Percentiles rank a stretch among this genome's conserved stretches.
Evolutionary conservation across 2,888 invertebrate species (phyloP).

Genomic region (Caenorhabditis japonica): DNA sequence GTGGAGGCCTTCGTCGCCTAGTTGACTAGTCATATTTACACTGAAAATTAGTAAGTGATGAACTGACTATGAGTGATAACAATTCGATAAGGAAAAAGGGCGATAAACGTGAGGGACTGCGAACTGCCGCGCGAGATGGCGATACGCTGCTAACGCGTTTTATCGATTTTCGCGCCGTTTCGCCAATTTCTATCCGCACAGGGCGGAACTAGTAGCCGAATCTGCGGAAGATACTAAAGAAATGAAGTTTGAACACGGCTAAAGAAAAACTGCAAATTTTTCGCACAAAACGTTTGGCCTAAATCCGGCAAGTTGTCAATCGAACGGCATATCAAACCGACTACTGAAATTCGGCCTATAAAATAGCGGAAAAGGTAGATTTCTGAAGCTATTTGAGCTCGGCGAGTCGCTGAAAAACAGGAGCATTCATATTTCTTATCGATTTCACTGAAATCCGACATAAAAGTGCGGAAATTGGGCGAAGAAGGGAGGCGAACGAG

Average conservation of each 20-base stretch:
- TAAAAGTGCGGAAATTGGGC: constrained; percentile 1
- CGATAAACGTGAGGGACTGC: no score
- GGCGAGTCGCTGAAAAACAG: neutral
- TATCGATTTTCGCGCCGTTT: no score
- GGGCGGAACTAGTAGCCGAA: no score
- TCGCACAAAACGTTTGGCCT: neutral
- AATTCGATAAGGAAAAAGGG: no score
- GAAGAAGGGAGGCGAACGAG: constrained; percentile 15
- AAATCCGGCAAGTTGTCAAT: no score
- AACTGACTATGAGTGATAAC: no score
- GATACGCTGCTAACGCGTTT: no score
- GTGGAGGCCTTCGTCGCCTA: constrained; percentile 57
- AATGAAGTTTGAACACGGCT: neutral
- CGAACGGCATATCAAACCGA: no score
- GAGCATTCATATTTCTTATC: neutral
- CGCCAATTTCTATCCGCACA: no score
- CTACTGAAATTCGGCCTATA: neutral
- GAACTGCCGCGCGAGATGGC: no score
- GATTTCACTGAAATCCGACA: neutral
- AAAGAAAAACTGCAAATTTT: constrained; percentile 1
- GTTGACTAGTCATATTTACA: constrained; percentile 66
- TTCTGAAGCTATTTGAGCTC: neutral
- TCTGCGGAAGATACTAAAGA: no score
- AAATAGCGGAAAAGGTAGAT: neutral
- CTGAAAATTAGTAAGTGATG: no score